Evolutionary conservation across 2,113 vertebrate species (phyloP).

Genomic region (Entosphenus tridentatus): DNA sequence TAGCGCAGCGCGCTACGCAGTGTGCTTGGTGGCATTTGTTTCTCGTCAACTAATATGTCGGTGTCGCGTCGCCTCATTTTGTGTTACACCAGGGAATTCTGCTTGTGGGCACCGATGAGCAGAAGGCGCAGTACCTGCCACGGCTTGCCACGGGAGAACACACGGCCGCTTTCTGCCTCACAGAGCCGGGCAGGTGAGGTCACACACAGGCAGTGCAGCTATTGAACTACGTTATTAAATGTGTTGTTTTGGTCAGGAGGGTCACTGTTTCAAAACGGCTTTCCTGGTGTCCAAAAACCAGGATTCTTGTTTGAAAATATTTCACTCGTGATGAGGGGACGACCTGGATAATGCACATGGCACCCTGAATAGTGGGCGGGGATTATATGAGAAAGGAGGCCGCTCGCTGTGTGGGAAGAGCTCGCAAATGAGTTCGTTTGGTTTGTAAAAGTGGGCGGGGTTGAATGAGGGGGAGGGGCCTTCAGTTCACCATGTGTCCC

Average conservation of each 20-base stretch:
- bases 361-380: too few species aligned
- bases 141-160: conserved; percentile 61
- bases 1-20: not conserved
- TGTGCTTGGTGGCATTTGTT: not conserved
- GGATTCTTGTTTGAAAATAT: not conserved
- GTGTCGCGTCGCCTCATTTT: not conserved
- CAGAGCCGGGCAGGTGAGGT: conserved; percentile 60
- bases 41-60: not conserved
- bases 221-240: not conserved
- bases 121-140: conserved; percentile 74
- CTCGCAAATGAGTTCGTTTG: too few species aligned
- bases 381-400: too few species aligned
- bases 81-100: conserved; percentile 48
- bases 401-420: too few species aligned
- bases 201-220: not conserved
- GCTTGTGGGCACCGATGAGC: conserved; percentile 59
- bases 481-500: too few species aligned
- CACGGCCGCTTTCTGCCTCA: conserved; percentile 78
- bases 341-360: too few species aligned
- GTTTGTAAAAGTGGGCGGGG: too few species aligned
- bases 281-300: not conserved
- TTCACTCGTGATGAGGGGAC: not conserved
- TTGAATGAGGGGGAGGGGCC: too few species aligned
- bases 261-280: not conserved
- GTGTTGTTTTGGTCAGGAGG: not conserved